phyloP scores from a whole-genome alignment of 2,113 vertebrate species.

The Lepus europaeus region DNA sequence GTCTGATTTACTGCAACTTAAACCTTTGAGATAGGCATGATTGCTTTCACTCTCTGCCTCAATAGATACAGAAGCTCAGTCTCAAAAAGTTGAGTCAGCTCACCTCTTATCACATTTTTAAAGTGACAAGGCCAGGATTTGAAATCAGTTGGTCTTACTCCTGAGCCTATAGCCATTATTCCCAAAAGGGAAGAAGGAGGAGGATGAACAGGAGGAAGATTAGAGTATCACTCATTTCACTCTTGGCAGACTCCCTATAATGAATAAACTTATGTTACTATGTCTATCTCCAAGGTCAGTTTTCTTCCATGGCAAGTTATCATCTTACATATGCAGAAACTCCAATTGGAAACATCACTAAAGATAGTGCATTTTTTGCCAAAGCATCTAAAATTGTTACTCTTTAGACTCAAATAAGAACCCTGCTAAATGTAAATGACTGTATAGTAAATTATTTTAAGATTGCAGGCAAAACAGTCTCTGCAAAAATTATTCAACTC shows the following conservation, averaged over 20 bases:
- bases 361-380: background rate
- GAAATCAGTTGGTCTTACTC: background rate
- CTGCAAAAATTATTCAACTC: background rate
- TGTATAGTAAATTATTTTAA: background rate
- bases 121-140: background rate
- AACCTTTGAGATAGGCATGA: background rate
- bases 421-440: background rate
- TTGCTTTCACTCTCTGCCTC: background rate
- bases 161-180: background rate
- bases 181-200: background rate
- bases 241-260: background rate
- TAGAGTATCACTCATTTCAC: accelerated
- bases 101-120: background rate
- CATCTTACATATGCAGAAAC: background rate
- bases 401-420: background rate
- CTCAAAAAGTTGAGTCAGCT: background rate
- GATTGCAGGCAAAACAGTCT: background rate
- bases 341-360: background rate
- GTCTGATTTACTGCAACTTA: background rate
- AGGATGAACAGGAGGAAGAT: background rate
- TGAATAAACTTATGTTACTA: background rate
- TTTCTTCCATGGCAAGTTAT: background rate
- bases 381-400: background rate
- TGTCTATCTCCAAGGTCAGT: background rate
- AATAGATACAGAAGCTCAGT: background rate